Conservation (phyloP, 2,113 vertebrate species). For the Phainopepla nitens region DNA sequence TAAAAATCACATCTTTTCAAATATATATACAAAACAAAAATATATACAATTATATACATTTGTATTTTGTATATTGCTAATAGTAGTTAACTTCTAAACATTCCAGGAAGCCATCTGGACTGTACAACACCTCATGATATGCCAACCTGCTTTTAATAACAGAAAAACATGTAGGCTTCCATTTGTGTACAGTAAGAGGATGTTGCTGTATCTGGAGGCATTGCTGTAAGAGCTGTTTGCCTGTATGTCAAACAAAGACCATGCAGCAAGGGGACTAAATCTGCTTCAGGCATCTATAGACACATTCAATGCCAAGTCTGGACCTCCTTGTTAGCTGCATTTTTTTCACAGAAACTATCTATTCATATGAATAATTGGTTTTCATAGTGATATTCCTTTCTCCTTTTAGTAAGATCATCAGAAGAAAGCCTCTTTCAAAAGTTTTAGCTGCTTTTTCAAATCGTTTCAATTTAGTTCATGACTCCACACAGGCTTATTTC, state of each 20-base stretch:
- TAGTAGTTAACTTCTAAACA: not conserved
- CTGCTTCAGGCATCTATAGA: not conserved
- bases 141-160: constrained; percentile 10
- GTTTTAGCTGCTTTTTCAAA: constrained; percentile 7
- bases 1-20: not conserved
- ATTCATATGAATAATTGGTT: not conserved
- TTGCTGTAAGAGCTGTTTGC: not conserved
- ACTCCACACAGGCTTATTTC: constrained; percentile 28
- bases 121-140: not conserved
- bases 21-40: not conserved
- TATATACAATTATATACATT: not conserved
- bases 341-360: not conserved
- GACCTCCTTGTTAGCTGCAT: not conserved
- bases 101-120: not conserved
- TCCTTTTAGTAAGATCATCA: not conserved
- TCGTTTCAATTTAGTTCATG: constrained; percentile 16
- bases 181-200: not conserved
- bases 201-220: not conserved
- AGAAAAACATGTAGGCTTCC: not conserved
- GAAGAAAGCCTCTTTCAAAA: not conserved
- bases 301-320: not conserved
- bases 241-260: not conserved
- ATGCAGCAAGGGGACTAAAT: not conserved
- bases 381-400: not conserved
- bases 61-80: not conserved